Evolutionary conservation across 2,888 invertebrate species (phyloP), one percentile per base, ranked within the genome.

Genomic region (Drosophila tripunctata): DNA sequence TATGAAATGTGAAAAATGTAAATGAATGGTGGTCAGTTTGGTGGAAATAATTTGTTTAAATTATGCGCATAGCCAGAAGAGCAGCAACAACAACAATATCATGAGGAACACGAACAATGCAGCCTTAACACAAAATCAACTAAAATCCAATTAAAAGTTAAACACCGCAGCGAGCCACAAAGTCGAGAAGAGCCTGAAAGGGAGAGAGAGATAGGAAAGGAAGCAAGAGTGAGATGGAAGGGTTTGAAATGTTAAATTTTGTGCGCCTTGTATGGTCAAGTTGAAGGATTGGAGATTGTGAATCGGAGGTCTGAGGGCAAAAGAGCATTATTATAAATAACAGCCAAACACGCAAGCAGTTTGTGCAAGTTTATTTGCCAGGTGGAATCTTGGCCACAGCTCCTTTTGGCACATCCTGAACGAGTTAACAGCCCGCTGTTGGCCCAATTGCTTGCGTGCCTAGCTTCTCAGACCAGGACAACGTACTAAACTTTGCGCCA

Each of bases 61-160:
- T 83, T 80, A 70, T 70, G 64, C 60, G 67, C 73, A 61, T 48
- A 41, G 17, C 36, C 33, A 47, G 43, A 15, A 38, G 36, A 14
- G 14, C 3, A 40, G 3, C 36, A 33, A 3, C 30, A 56, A 17
- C 33, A 45, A 43, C 41, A 47, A 38, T 12, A 36, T 17, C 4
- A 6, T 7, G 27, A 27, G 10, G 10, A 24, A n/a, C 6, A 30
- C 14, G 17, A 48, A 43, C 40, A 55, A 24, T 43, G 44, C 47
- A 45, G 35, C 19, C n/a, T 38, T 35, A 55, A 61, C 67, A 58
- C 40, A 67, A 69, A 67, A 73, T 68, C 63, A 79, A 66, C 76
- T 70, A 50, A 71, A 82, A 85, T 74, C 78, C 78, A 85, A 85
- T 83, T 83, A 83, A 83, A 83, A 83, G 69, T 82, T 82, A 73